Percentiles rank a stretch among this genome's conserved stretches.
phyloP scores from a whole-genome alignment of 2,888 invertebrate genomes.

The Pogonocherus hispidulus region DNA sequence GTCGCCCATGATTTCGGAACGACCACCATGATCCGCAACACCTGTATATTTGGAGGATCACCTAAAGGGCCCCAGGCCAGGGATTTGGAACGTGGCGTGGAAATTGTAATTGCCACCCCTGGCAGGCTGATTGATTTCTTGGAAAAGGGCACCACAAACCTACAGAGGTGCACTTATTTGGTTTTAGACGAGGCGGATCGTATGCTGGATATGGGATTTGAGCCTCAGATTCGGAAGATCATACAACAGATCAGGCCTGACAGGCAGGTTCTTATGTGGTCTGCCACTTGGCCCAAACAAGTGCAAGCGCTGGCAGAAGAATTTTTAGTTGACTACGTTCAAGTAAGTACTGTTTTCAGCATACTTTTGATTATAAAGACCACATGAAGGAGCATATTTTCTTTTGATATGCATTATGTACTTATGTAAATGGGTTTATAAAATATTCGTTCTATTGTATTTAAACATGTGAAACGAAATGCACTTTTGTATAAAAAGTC shows the following conservation, averaged over 20 bases:
- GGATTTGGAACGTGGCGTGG: conserved; percentile 90
- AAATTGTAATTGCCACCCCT: conserved; percentile 96
- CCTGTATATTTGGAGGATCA: conserved; percentile 98
- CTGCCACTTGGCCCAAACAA: conserved; percentile 99
- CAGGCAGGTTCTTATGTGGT: conserved; percentile 97
- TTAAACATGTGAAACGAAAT: no score
- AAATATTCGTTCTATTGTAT: no score
- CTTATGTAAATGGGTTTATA: no score
- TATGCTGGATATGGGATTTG: conserved; percentile 99
- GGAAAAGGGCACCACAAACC: conserved; percentile 88
- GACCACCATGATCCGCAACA: conserved; percentile 88
- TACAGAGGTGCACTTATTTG: conserved; percentile 90
- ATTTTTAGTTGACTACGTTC: conserved; percentile 93
- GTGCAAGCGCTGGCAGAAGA: conserved; percentile 96
- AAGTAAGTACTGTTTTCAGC: conserved; percentile 77
- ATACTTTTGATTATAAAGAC: no score
- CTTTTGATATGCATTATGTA: no score
- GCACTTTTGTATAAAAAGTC: no score
- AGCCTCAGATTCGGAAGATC: conserved; percentile 96
- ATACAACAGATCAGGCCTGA: conserved; percentile 94
- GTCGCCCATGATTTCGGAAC: conserved; percentile 95
- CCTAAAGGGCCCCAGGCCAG: conserved; percentile 95
- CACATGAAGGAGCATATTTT: no score
- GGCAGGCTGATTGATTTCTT: conserved; percentile 95
- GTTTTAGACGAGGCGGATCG: conserved; percentile 97